Conservation (phyloP, 2,797 vertebrate genomes). For the Notamacropus eugenii region DNA sequence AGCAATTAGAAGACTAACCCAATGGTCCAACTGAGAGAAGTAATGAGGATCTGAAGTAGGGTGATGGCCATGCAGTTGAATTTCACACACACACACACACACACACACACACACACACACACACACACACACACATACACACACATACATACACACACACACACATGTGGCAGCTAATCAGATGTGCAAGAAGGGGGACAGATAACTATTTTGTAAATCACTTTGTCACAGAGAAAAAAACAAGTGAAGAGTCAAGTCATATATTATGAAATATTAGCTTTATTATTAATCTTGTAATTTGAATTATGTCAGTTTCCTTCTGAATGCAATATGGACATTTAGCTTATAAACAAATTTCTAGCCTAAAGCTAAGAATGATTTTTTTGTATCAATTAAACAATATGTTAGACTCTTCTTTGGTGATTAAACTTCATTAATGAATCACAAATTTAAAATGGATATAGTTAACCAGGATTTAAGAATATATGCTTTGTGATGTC, state of each 20-base stretch:
- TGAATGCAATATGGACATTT: not conserved
- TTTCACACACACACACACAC: no score
- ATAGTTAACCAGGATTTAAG: conserved; percentile 36
- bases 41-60: no score
- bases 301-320: not conserved
- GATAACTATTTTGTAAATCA: not conserved
- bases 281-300: conserved; percentile 1
- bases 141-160: no score
- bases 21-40: no score
- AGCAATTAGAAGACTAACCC: no score
- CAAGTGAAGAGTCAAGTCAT: not conserved
- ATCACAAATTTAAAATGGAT: conserved; percentile 7
- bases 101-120: no score
- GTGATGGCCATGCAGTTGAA: not conserved
- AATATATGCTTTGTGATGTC: not conserved
- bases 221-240: not conserved
- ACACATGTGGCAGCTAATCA: not conserved
- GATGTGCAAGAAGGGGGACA: not conserved
- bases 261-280: not conserved
- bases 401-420: not conserved
- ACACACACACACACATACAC: no score
- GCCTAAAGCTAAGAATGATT: not conserved
- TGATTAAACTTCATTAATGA: not conserved
- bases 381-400: not conserved
- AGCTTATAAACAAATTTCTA: not conserved